These are phyloP conservation scores for Ageneiosus marmoratus DNA, from an alignment of 2,113 vertebrate species.

Conservation along the genomic window DNA sequence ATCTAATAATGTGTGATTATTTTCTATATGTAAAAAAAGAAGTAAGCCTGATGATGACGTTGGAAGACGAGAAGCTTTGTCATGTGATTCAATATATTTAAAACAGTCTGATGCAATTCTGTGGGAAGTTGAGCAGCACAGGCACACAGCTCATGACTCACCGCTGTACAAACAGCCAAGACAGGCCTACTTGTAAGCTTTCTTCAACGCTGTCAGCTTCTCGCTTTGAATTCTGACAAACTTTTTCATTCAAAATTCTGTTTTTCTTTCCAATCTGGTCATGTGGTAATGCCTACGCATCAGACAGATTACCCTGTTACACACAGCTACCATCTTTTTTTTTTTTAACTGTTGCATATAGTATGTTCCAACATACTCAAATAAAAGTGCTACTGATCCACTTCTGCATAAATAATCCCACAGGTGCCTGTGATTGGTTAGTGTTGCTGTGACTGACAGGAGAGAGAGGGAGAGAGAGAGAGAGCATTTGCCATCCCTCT, in stretches of 20 bases:
- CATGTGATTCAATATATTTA: not conserved
- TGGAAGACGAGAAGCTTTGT: not conserved
- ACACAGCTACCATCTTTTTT: not conserved
- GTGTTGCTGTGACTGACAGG: not conserved
- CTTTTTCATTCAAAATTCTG: not conserved
- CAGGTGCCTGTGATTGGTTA: not conserved
- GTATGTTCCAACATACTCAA: not conserved
- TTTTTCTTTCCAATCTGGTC: not conserved
- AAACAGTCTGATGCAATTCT: not conserved
- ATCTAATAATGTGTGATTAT: not conserved
- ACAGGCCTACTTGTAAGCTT: not conserved
- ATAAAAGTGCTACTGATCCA: not conserved
- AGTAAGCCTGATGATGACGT: not conserved
- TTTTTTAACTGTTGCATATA: not conserved
- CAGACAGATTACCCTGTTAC: not conserved
- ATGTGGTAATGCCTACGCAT: too few relatives aligned
- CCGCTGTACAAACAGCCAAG: not conserved
- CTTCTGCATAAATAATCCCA: not conserved
- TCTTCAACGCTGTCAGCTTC: not conserved
- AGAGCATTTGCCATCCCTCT: too few relatives aligned
- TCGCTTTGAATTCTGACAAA: not conserved
- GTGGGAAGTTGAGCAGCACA: not conserved
- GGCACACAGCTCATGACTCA: slow-evolving; percentile 4
- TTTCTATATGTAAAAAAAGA: not conserved
- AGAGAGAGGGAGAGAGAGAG: too few relatives aligned